A percentile compares a stretch with the other conserved stretches of the same genome.
phyloP scores from a whole-genome alignment of 2,797 vertebrate genomes.

The Harpagifer antarcticus region DNA sequence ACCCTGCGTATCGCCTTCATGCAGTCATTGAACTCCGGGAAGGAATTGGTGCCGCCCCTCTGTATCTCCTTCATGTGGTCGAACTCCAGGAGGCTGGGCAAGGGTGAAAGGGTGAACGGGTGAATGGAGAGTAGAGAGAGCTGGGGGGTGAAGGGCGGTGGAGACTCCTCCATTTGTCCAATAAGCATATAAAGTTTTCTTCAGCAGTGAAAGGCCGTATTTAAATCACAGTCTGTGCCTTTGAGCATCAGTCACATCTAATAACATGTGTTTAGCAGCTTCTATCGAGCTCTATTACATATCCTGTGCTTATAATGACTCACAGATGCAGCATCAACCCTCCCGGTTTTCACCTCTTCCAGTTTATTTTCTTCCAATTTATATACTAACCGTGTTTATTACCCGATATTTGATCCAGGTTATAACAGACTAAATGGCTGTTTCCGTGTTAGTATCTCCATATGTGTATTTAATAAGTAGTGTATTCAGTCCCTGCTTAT shows the following conservation, averaged over 20 bases:
- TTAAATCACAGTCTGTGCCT: background rate
- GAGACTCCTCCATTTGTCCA: too few relatives aligned
- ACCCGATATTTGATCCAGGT: conserved; percentile 1
- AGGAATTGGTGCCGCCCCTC: too few relatives aligned
- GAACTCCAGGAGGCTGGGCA: too few relatives aligned
- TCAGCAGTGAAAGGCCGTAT: background rate
- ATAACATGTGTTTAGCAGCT: background rate
- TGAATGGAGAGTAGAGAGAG: too few relatives aligned
- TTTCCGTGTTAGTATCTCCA: background rate
- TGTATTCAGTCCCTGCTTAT: background rate
- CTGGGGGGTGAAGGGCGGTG: too few relatives aligned
- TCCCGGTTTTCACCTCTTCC: background rate
- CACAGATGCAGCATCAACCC: background rate
- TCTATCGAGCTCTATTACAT: background rate
- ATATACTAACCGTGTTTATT: background rate
- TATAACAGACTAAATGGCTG: background rate
- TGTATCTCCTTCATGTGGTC: too few relatives aligned
- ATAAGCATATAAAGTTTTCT: background rate
- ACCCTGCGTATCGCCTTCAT: too few relatives aligned
- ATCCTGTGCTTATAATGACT: conserved; percentile 3
- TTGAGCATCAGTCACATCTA: background rate
- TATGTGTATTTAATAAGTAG: background rate
- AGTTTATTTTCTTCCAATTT: background rate
- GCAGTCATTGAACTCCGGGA: too few relatives aligned
- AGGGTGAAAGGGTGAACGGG: too few relatives aligned